A percentile compares a stretch with the other conserved stretches of the same genome.
phyloP scores from a whole-genome alignment of 2,797 vertebrate genomes.

The Eidolon dupreanum region DNA sequence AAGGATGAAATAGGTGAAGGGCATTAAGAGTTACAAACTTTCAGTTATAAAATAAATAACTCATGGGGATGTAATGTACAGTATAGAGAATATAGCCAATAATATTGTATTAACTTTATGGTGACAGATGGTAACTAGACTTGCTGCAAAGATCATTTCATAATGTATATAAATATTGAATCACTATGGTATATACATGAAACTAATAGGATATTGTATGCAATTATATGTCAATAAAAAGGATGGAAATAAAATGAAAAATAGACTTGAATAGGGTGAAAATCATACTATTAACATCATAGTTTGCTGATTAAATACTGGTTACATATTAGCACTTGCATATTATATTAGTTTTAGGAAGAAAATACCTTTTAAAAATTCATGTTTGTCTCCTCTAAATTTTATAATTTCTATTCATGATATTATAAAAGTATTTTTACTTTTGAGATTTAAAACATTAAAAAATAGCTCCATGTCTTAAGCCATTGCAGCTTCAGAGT shows the following conservation, averaged over 20 bases:
- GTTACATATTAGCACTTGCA: neutral
- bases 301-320: neutral
- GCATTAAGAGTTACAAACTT: neutral
- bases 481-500: neutral
- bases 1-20: neutral
- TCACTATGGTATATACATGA: neutral
- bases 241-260: neutral
- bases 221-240: neutral
- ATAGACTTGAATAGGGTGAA: neutral
- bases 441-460: neutral
- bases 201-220: neutral
- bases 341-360: neutral
- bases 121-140: neutral
- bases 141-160: neutral
- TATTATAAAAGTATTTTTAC: neutral
- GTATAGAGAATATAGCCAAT: neutral
- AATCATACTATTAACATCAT: neutral
- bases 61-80: neutral
- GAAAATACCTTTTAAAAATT: slow-evolving; percentile 21
- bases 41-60: neutral
- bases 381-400: neutral
- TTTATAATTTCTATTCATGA: neutral
- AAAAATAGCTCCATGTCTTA: neutral
- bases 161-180: neutral
- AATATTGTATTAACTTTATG: neutral